These are phyloP conservation scores for Tridacna gigas DNA, from an alignment of 2,888 invertebrate genomes.

Conservation along the genomic window DNA sequence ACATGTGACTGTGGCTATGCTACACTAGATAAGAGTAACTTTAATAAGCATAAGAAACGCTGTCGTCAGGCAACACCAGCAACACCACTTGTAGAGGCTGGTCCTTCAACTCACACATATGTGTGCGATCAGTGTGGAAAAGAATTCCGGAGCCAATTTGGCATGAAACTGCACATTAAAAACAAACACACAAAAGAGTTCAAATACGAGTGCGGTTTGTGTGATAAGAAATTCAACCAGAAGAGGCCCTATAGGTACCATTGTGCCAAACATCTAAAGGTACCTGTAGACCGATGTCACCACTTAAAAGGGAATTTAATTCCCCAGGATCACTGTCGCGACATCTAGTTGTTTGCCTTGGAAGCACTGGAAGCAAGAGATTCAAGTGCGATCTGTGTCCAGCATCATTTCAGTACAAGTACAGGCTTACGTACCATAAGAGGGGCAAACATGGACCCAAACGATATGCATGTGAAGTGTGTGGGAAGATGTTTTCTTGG, in stretches of 20 bases:
- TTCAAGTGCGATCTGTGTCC: conserved; percentile 1
- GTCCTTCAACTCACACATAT: too few species aligned
- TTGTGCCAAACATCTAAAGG: neutral
- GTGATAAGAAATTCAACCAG: conserved; percentile 6
- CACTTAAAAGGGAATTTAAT: neutral
- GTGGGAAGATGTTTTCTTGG: conserved; percentile 10
- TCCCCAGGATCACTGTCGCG: conserved; percentile 2
- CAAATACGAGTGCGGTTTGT: neutral
- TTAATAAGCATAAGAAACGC: too few species aligned
- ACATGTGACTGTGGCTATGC: too few species aligned
- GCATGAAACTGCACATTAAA: too few species aligned
- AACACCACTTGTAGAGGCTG: too few species aligned
- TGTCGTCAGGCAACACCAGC: too few species aligned
- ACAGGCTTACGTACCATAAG: conserved; percentile 4
- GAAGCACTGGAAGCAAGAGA: neutral
- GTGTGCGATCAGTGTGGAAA: too few species aligned
- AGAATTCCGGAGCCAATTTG: too few species aligned
- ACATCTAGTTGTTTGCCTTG: conserved; percentile 4
- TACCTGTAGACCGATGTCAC: neutral
- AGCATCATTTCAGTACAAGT: neutral
- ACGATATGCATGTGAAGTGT: neutral
- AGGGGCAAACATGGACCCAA: conserved; percentile 9
- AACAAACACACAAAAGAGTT: neutral
- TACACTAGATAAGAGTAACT: too few species aligned
- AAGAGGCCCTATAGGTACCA: neutral